Percentiles rank a stretch among this genome's conserved stretches.
phyloP scores from a whole-genome alignment of 2,797 vertebrate genomes.

The Pseudochaenichthys georgianus region DNA sequence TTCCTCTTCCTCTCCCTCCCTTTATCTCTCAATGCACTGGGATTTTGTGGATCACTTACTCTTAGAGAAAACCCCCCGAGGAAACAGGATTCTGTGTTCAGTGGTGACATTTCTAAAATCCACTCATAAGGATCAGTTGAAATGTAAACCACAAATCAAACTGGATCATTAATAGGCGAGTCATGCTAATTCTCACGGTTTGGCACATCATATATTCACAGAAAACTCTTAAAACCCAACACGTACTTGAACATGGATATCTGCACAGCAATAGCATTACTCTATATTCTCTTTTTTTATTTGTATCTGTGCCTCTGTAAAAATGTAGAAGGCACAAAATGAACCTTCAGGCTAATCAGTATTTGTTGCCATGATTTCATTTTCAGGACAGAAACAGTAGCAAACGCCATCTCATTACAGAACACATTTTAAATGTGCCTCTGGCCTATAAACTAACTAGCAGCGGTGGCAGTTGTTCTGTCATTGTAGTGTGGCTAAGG shows the following conservation, averaged over 20 bases:
- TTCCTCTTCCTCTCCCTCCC: conserved; percentile 32
- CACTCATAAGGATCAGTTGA: conserved; percentile 49
- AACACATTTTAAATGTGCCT: conserved; percentile 46
- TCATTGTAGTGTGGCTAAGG: conserved; percentile 10
- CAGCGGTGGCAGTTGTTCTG: conserved; percentile 24
- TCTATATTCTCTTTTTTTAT: conserved; percentile 38
- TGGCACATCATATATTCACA: conserved; percentile 21
- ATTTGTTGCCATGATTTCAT: conserved; percentile 62
- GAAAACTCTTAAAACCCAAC: conserved; percentile 5
- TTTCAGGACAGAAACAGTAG: conserved; percentile 50
- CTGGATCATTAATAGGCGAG: conserved; percentile 51
- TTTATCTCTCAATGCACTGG: conserved; percentile 68
- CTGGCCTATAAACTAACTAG: conserved; percentile 34
- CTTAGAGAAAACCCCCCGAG: conserved; percentile 54
- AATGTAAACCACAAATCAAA: conserved; percentile 56
- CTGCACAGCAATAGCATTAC: conserved; percentile 28
- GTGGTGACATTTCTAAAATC: conserved; percentile 66
- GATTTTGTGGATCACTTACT: conserved; percentile 75
- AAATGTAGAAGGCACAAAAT: conserved; percentile 32
- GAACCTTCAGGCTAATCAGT: conserved; percentile 55
- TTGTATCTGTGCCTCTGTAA: conserved; percentile 39
- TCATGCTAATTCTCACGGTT: conserved; percentile 40
- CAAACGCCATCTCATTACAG: conserved; percentile 56
- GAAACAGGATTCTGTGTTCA: conserved; percentile 56
- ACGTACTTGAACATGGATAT: conserved; percentile 21